Evolutionary conservation across 2,888 invertebrate species (phyloP).

Genomic region (Malthinus seriepunctatus): DNA sequence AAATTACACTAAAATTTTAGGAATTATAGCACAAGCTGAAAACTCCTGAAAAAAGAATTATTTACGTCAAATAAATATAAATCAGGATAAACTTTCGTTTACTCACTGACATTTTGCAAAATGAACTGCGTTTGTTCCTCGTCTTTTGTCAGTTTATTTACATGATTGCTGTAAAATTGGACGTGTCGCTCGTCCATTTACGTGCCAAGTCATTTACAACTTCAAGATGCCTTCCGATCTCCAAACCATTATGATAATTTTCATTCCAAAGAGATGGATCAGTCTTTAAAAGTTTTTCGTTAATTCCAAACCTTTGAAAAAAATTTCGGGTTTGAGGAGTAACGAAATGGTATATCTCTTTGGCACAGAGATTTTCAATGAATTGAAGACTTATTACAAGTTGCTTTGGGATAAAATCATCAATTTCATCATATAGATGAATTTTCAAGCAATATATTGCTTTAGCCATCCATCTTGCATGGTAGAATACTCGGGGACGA

Average conservation of each 20-base stretch:
- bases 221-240: background rate
- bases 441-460: slow-evolving; percentile 37
- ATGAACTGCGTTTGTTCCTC: background rate
- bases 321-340: background rate
- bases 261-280: background rate
- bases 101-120: too few species aligned
- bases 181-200: background rate
- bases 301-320: background rate
- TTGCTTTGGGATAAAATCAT: background rate
- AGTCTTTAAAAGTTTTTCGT: background rate
- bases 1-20: too few species aligned
- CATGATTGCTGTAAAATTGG: background rate
- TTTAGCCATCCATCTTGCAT: slow-evolving; percentile 41
- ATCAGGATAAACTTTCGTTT: too few species aligned
- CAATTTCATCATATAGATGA: too few species aligned
- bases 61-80: too few species aligned
- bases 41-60: too few species aligned
- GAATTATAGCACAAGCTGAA: too few species aligned
- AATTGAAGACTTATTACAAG: background rate
- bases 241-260: background rate
- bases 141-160: background rate
- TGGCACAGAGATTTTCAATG: background rate
- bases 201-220: background rate
- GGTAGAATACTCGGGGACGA: slow-evolving; percentile 33
- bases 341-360: background rate